Percentiles rank a stretch among this genome's conserved stretches.
Conservation (phyloP, 2,113 vertebrate genomes). For the Beaufortia kweichowensis region DNA sequence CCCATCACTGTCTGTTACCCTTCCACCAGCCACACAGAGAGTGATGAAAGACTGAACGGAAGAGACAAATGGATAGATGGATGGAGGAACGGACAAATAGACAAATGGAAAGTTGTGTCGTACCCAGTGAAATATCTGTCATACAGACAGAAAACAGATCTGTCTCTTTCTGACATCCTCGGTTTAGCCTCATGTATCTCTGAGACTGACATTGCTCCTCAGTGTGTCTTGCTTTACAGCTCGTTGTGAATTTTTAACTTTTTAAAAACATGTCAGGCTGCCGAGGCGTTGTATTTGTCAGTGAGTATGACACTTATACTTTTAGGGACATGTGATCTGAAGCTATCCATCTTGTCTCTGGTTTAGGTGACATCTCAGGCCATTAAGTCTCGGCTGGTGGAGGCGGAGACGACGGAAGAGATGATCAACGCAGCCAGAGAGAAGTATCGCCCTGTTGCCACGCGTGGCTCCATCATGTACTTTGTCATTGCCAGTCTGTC, state of each 20-base stretch:
- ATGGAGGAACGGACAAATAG: background rate
- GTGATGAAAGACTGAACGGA: slow-evolving; percentile 23
- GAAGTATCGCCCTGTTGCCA: slow-evolving; percentile 76
- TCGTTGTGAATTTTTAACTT: background rate
- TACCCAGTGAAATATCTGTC: background rate
- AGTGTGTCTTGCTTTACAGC: background rate
- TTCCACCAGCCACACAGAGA: slow-evolving; percentile 17
- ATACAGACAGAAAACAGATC: slow-evolving; percentile 1
- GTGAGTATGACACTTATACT: background rate
- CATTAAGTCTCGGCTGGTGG: slow-evolving; percentile 75
- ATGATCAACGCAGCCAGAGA: slow-evolving; percentile 76
- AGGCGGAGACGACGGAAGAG: slow-evolving; percentile 76
- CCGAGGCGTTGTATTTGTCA: background rate
- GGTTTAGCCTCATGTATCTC: background rate
- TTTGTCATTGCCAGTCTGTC: slow-evolving; percentile 81
- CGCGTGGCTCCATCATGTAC: slow-evolving; percentile 76
- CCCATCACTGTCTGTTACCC: slow-evolving; percentile 28
- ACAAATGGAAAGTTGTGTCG: slow-evolving; percentile 15
- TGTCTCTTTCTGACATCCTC: background rate
- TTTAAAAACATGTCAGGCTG: slow-evolving; percentile 1
- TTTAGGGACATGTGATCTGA: background rate
- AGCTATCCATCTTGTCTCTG: background rate
- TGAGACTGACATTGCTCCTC: background rate
- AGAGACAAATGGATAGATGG: slow-evolving; percentile 5
- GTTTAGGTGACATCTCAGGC: slow-evolving; percentile 75